A percentile compares a stretch with the other conserved stretches of the same genome.
These are phyloP conservation scores for Gnatocerus cornutus DNA, from an alignment of 2,888 invertebrate species.

Conservation along the genomic window DNA sequence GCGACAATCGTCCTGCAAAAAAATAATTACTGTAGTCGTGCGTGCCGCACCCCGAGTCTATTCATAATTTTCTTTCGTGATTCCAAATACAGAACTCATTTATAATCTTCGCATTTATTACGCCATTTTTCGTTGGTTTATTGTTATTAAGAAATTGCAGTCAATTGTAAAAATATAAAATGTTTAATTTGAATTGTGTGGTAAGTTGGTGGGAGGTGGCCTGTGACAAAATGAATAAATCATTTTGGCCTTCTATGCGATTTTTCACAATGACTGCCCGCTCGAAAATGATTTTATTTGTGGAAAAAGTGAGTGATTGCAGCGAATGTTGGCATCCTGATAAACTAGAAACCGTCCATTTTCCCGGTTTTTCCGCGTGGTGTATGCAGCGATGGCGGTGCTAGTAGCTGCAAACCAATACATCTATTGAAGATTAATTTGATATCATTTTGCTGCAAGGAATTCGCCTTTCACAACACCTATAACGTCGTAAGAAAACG, in stretches of 20 bases:
- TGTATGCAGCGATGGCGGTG: slow-evolving; percentile 26
- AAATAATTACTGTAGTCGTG: no score
- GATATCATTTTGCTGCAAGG: slow-evolving; percentile 51
- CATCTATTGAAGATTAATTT: slow-evolving; percentile 51
- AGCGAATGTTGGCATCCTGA: slow-evolving; percentile 19
- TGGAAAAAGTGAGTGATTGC: slow-evolving; percentile 31
- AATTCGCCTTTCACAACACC: slow-evolving; percentile 52
- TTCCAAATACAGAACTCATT: background rate
- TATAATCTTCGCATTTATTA: background rate
- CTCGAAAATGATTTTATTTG: slow-evolving; percentile 35
- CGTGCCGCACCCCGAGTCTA: no score
- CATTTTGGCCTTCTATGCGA: slow-evolving; percentile 33
- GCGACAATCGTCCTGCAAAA: background rate
- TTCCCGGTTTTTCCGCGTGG: slow-evolving; percentile 13
- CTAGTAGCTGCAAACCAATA: slow-evolving; percentile 46
- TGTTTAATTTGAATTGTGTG: no score
- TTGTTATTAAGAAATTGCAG: no score
- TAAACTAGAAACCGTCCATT: slow-evolving; percentile 23
- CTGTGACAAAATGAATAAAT: slow-evolving; percentile 24
- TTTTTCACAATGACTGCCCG: slow-evolving; percentile 33
- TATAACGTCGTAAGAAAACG: slow-evolving; percentile 51
- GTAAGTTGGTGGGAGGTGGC: no score
- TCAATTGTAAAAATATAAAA: no score
- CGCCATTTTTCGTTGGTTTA: no score
- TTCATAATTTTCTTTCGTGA: no score